These are phyloP conservation scores for Ennomos quercinarius DNA, from an alignment of 2,888 invertebrate genomes.

Conservation along the genomic window DNA sequence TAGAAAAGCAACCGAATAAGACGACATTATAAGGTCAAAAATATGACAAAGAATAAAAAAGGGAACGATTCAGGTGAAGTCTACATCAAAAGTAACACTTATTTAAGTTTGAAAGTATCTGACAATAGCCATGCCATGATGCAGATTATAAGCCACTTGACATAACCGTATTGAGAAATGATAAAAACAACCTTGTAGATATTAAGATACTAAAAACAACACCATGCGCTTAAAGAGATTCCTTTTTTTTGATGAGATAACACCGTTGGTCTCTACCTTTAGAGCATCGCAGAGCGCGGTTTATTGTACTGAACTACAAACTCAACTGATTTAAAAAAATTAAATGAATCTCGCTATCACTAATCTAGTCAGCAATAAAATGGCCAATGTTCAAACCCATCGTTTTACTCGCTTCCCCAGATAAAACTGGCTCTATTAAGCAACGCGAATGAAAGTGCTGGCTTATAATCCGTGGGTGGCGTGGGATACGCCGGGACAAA, in stretches of 20 bases:
- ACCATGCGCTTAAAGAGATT: not conserved
- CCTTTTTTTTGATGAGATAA: too few relatives aligned
- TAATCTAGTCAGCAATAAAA: conserved; percentile 27
- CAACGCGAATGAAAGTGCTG: conserved; percentile 75
- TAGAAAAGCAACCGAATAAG: not conserved
- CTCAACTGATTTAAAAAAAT: not conserved
- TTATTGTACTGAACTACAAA: not conserved
- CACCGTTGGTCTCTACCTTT: too few relatives aligned
- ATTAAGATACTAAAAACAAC: conserved; percentile 22
- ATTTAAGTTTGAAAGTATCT: not conserved
- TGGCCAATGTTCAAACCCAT: conserved; percentile 36
- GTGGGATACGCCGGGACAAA: conserved; percentile 65
- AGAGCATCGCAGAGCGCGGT: too few relatives aligned
- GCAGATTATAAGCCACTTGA: conserved; percentile 13
- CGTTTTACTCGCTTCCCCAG: conserved; percentile 50
- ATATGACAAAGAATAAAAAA: not conserved
- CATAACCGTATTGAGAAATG: conserved; percentile 33
- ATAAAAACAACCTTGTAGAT: conserved; percentile 22
- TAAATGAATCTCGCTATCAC: not conserved
- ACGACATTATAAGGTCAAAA: not conserved
- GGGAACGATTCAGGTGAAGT: not conserved
- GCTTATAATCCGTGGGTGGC: conserved; percentile 66
- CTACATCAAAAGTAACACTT: not conserved
- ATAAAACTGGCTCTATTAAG: conserved; percentile 64
- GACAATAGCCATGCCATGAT: not conserved